Conservation (phyloP, 2,113 vertebrate species). For the mouse (Mus musculus) region DNA sequence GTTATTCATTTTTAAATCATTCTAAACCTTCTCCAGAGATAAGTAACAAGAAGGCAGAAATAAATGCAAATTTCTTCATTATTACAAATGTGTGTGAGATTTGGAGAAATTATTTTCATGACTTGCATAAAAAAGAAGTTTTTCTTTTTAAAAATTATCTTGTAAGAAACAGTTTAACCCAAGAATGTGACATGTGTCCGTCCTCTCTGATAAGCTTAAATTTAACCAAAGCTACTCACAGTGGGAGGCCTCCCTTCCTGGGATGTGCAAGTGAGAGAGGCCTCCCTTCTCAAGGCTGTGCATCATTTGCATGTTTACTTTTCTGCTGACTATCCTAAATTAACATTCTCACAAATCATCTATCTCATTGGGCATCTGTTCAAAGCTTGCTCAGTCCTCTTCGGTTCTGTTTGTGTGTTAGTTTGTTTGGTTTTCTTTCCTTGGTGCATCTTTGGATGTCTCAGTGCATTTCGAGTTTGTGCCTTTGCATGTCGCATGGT, state of each 20-base stretch:
- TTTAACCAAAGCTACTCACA: background rate
- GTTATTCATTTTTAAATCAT: background rate
- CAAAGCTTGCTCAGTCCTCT: background rate
- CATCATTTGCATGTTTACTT: background rate
- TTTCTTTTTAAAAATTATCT: conserved; percentile 7
- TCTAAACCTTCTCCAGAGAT: conserved; percentile 22
- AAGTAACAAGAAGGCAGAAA: background rate
- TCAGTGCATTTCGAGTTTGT: no score
- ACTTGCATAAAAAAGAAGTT: background rate
- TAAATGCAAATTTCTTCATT: background rate
- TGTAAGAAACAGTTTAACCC: background rate
- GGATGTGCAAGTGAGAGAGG: no score
- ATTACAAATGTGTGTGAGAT: background rate
- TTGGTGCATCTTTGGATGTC: no score
- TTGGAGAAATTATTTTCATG: background rate
- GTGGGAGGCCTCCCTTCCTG: no score
- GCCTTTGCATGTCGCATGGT: no score
- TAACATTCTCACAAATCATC: background rate
- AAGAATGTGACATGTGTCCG: conserved; percentile 1
- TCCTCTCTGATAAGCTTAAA: background rate
- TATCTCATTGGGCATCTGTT: background rate
- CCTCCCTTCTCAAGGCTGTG: background rate
- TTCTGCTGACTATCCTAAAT: background rate
- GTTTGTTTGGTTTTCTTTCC: background rate
- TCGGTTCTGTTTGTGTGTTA: background rate